These are phyloP conservation scores for Harpalus rubripes DNA, from an alignment of 2,888 invertebrate species.

Conservation along the genomic window DNA sequence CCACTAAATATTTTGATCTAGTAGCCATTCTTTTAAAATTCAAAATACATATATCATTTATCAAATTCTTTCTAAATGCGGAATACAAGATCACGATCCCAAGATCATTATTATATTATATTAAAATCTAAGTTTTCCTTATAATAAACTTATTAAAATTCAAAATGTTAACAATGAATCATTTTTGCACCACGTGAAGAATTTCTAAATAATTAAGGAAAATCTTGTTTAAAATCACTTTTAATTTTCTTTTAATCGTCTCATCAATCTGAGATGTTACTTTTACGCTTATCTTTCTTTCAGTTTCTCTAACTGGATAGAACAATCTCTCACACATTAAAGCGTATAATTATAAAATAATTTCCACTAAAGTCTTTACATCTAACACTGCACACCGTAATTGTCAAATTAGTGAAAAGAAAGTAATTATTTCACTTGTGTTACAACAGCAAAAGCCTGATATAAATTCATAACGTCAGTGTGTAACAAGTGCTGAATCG, in stretches of 20 bases:
- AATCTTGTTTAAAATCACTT: conserved; percentile 17
- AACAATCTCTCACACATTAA: conserved; percentile 32
- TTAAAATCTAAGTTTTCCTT: not conserved
- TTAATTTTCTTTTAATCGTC: conserved; percentile 22
- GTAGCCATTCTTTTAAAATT: too few species aligned
- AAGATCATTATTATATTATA: too few species aligned
- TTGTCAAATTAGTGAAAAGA: conserved; percentile 44
- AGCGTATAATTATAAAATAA: conserved; percentile 28
- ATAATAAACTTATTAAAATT: not conserved
- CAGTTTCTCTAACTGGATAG: conserved; percentile 5
- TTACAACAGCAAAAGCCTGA: conserved; percentile 12
- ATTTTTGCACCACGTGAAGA: not conserved
- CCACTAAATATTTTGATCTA: too few species aligned
- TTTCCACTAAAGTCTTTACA: not conserved
- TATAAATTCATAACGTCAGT: conserved; percentile 36
- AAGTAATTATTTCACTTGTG: conserved; percentile 45
- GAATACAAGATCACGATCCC: too few species aligned
- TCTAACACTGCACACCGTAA: conserved; percentile 18
- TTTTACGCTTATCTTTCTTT: not conserved
- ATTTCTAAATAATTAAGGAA: not conserved
- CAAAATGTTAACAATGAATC: not conserved
- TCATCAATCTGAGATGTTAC: not conserved
- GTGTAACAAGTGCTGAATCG: conserved; percentile 24
- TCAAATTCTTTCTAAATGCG: too few species aligned
- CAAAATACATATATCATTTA: too few species aligned